Conservation (phyloP, 1,140 invertebrate species). For the Heliconius melpomene region DNA sequence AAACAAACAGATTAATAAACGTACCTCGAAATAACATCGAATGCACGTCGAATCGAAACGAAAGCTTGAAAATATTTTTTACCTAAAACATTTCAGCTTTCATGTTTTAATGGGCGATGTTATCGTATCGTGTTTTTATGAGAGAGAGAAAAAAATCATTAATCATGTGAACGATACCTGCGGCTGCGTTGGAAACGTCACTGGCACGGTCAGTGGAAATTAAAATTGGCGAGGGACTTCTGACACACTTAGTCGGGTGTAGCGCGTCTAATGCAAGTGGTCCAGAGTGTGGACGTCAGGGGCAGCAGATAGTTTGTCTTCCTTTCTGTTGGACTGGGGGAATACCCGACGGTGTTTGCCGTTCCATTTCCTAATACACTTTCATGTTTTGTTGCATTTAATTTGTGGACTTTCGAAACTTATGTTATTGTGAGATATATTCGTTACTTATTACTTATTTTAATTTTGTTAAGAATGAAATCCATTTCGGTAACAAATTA, state of each 20-base stretch:
- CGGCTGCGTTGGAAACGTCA: slow-evolving; percentile 62
- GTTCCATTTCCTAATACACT: slow-evolving; percentile 56
- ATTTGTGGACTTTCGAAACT: not conserved
- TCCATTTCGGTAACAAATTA: no score
- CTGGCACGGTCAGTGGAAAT: slow-evolving; percentile 71
- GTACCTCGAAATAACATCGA: not conserved
- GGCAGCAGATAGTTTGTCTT: slow-evolving; percentile 75
- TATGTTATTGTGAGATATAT: not conserved
- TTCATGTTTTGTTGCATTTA: not conserved
- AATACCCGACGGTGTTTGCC: slow-evolving; percentile 66
- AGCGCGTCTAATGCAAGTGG: slow-evolving; percentile 67
- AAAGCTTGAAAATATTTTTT: slow-evolving; percentile 6
- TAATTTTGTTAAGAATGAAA: no score
- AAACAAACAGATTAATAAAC: slow-evolving; percentile 7
- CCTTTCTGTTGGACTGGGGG: slow-evolving; percentile 60
- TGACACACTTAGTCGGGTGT: slow-evolving; percentile 70
- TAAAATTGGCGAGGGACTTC: slow-evolving; percentile 72
- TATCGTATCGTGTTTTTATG: slow-evolving; percentile 16
- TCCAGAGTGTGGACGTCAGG: slow-evolving; percentile 64
- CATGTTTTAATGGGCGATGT: slow-evolving; percentile 3
- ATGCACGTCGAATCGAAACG: slow-evolving; percentile 1
- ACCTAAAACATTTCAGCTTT: slow-evolving; percentile 3
- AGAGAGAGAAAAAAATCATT: not conserved
- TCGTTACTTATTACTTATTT: no score
- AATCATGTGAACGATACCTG: slow-evolving; percentile 47